Evolutionary conservation across 2,113 vertebrate species (phyloP), one percentile per base, ranked within the genome.

Genomic region (Chaetura pelagica): DNA sequence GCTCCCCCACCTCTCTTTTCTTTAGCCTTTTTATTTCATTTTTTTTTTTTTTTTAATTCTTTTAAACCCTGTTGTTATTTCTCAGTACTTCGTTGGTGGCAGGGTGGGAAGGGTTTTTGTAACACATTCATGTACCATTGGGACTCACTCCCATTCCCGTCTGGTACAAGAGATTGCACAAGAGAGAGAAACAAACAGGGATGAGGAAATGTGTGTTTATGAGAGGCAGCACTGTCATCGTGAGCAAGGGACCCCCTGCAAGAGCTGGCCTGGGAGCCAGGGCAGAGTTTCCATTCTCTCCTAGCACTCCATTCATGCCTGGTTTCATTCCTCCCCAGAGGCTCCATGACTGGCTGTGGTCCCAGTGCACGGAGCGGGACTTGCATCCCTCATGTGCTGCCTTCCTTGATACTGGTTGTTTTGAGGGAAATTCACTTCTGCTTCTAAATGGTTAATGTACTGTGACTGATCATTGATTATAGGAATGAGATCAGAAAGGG

Each of bases 361-460:
- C 92, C 94, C 85, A 69, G 38, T 15, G 85, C 71, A 18, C 9
- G 6, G 48, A 3, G 20, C 3, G 1, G 92, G 82, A 58, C 58
- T 73, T 15, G 2, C 40, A 2, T 14, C 76, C 74, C 40, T 83
- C 49, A 1, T 8, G 57, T 5, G 19, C 64, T 1, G 66, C 91
- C 83, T 58, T 38, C 94, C 5, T 4, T 0, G 32, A 13, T 27
- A 7, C 57, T 90, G 38, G 38, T 38, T 82, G 55, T 40, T 83
- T 35, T 79, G 75, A 52, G 75, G 91, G 44, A 38, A n/a, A n/a
- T 99, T 99, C 88, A 99, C 98, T 97, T 99, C 99, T n/a, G 98
- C 99, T 95, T 99, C 99, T 96, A 99, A 98, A 89, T 99, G 99
- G 35, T 99, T 98, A 89, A 99, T 99, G 91, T 99, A 99, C 61